phyloP scores from a whole-genome alignment of 2,113 vertebrate species.

The Coracopsis vasa region DNA sequence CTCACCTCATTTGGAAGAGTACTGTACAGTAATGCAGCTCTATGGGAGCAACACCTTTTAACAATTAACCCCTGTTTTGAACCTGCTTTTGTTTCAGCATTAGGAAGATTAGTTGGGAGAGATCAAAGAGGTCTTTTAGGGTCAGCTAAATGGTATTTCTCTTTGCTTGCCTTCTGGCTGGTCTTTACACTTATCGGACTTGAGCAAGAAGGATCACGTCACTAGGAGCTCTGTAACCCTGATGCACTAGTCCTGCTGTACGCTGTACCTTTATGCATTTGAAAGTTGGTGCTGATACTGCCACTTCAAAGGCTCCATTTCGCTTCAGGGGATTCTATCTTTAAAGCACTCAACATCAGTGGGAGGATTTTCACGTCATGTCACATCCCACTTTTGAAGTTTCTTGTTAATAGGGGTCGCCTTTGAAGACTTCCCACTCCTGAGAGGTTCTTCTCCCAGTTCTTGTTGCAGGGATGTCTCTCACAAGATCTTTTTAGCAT shows the following conservation, averaged over 20 bases:
- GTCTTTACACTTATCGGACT: neutral
- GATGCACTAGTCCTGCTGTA: neutral
- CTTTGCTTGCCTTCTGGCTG: neutral
- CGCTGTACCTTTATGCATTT: constrained; percentile 6
- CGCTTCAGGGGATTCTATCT: constrained; percentile 64
- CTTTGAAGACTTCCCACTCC: constrained; percentile 60
- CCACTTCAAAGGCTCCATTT: constrained; percentile 68
- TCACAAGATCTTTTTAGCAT: constrained; percentile 50
- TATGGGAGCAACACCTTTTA: neutral
- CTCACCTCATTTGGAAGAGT: neutral
- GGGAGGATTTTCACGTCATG: constrained; percentile 59
- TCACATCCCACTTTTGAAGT: constrained; percentile 68
- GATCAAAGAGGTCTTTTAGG: neutral
- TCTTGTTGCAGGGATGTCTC: neutral
- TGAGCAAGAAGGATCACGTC: neutral
- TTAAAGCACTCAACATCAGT: constrained; percentile 52
- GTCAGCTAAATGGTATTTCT: neutral
- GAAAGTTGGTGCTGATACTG: constrained; percentile 29
- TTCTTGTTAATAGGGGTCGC: constrained; percentile 56
- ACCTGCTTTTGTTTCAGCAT: neutral
- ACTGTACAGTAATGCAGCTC: neutral
- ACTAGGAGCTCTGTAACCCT: neutral
- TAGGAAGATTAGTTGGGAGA: neutral
- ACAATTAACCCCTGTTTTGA: neutral
- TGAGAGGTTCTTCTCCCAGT: constrained; percentile 52